These are phyloP conservation scores for Marmota monax DNA, from an alignment of 2,113 vertebrate genomes.

Conservation along the genomic window DNA sequence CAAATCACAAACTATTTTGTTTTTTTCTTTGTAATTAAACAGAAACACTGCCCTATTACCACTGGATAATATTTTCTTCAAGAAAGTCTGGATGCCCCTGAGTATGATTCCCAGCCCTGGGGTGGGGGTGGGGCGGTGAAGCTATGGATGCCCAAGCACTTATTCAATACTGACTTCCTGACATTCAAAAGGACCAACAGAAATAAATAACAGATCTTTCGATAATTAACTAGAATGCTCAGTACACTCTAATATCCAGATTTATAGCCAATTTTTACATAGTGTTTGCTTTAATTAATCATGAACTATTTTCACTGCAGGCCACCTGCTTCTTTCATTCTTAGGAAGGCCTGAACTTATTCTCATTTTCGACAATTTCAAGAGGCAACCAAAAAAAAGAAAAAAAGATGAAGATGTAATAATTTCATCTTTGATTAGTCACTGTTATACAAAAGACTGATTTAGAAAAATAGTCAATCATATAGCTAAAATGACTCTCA, in stretches of 20 bases:
- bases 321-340: not conserved
- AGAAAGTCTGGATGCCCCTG: not conserved
- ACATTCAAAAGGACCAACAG: not conserved
- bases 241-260: not conserved
- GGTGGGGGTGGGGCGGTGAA: too few species aligned
- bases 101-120: too few species aligned
- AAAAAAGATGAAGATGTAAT: not conserved
- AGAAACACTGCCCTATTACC: not conserved
- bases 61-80: not conserved
- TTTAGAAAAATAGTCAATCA: not conserved
- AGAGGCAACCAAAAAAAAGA: not conserved
- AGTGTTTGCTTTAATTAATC: not conserved
- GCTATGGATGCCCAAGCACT: not conserved
- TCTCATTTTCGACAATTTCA: not conserved
- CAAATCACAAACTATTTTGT: not conserved
- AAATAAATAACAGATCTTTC: not conserved
- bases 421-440: not conserved
- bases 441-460: not conserved
- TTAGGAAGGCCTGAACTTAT: not conserved
- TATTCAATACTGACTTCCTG: not conserved
- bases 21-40: not conserved
- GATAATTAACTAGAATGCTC: constrained; percentile 19
- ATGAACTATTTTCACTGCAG: not conserved
- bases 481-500: not conserved
- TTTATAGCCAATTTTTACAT: not conserved